Evolutionary conservation across 2,113 vertebrate genomes (phyloP), one percentile per base, ranked within the genome.

Genomic region (Piprites chloris): DNA sequence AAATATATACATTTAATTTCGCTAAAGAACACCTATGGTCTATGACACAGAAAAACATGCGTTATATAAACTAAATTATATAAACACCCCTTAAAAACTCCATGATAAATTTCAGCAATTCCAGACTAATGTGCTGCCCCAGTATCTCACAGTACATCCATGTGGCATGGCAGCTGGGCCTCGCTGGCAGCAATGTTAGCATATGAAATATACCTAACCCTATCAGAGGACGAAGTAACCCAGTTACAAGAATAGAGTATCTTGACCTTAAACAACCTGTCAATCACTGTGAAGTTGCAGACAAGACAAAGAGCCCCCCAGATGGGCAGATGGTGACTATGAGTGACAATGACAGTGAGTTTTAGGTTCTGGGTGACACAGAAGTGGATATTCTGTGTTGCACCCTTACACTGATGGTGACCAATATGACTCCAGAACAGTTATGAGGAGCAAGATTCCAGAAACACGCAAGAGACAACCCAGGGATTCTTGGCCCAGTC

Each of bases 401-500:
- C 19, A 65, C 39, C 39, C 18, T 53, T 44, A 47, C 2, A 19
- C 3, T 33, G 11, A 33, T 30, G 7, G 19, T 46, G 22, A 12
- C 22, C 9, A 35, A 3, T 19, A 33, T 55, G 46, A 50, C 18
- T 73, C 39, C 37, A 62, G 28, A 6, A 61, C 6, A 73, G 5
- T 13, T 3, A 2, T 12, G 24, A 78, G 21, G 7, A 63, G 4
- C 14, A 65, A 62, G 35, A 28, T 44, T 69, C 18, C 10, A 50
- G 44, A 47, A 69, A 21, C 5, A 26, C 7, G 12, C 12, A 59
- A 68, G 39, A 71, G 6, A 61, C 11, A 66, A 6, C 2, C 14
- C 11, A 55, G 14, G 46, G 28, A 53, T 22, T 11, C 4, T 15
- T 5, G 2, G 6, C 50, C 30, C 0, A 1, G 6, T 14, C 23